These are phyloP conservation scores for Fulica atra DNA, from an alignment of 2,113 vertebrate genomes.

Conservation along the genomic window DNA sequence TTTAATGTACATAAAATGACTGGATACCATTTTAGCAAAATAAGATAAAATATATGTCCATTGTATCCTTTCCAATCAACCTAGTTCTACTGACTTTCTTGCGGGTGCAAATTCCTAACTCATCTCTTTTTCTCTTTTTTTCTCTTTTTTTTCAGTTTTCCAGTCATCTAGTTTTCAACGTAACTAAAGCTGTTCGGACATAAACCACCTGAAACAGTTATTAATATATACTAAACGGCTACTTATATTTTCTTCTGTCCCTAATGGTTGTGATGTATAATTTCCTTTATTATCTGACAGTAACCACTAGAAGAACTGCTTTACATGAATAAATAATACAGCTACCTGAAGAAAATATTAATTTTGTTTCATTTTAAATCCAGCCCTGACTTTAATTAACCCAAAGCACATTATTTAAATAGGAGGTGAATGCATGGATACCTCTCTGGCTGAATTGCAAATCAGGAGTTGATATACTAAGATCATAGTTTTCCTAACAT, in stretches of 20 bases:
- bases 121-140: not conserved
- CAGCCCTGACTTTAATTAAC: constrained; percentile 21
- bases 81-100: not conserved
- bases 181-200: not conserved
- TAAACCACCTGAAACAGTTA: not conserved
- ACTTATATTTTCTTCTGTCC: not conserved
- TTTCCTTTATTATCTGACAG: not conserved
- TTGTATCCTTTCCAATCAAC: not conserved
- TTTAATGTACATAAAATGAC: not conserved
- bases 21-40: not conserved
- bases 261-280: not conserved
- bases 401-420: not conserved
- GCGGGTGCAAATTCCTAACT: not conserved
- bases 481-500: constrained; percentile 28
- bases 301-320: not conserved
- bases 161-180: not conserved
- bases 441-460: not conserved
- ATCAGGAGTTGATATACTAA: constrained; percentile 2
- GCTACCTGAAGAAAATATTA: not conserved
- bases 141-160: not conserved
- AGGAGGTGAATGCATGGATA: not conserved
- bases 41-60: not conserved
- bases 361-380: not conserved
- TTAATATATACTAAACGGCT: not conserved
- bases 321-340: not conserved